Conservation (phyloP, 2,888 invertebrate genomes). For the Stomorhina lunata region DNA sequence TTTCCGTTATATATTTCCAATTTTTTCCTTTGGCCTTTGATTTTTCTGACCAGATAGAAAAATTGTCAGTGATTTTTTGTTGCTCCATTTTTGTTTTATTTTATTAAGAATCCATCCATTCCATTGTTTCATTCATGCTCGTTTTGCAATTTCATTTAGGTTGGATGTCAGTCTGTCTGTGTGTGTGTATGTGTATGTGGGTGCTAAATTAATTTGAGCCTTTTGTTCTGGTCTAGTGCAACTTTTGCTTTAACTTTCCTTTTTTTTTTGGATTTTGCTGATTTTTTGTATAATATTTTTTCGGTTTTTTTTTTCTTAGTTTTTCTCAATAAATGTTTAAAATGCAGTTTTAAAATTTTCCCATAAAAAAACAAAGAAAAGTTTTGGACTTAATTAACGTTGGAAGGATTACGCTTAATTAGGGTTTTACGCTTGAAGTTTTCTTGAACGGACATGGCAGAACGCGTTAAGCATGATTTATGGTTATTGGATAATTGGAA, state of each 20-base stretch:
- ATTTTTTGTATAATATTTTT: constrained; percentile 8
- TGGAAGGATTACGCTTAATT: constrained; percentile 15
- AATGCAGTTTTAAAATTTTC: constrained; percentile 45
- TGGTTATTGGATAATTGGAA: no score
- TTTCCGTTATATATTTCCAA: constrained; percentile 33
- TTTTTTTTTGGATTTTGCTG: not conserved
- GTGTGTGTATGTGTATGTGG: constrained; percentile 57
- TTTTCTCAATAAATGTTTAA: constrained; percentile 28
- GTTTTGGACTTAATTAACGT: constrained; percentile 38
- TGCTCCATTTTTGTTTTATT: not conserved
- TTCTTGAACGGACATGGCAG: no score
- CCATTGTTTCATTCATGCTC: constrained; percentile 7
- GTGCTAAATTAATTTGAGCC: constrained; percentile 68
- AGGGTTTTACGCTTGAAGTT: no score
- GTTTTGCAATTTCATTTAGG: not conserved
- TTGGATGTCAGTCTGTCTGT: not conserved
- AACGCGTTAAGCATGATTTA: no score
- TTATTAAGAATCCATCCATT: not conserved
- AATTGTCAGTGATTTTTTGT: constrained; percentile 27
- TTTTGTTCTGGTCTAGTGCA: constrained; percentile 66
- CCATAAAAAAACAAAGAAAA: constrained; percentile 29
- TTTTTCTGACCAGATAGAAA: constrained; percentile 7
- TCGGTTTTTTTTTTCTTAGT: not conserved
- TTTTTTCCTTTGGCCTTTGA: no score
- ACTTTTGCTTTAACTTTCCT: constrained; percentile 23